Percentiles rank a stretch among this genome's conserved stretches.
Evolutionary conservation across 2,888 invertebrate genomes (phyloP).

Genomic region (Shargacucullia verbasci): DNA sequence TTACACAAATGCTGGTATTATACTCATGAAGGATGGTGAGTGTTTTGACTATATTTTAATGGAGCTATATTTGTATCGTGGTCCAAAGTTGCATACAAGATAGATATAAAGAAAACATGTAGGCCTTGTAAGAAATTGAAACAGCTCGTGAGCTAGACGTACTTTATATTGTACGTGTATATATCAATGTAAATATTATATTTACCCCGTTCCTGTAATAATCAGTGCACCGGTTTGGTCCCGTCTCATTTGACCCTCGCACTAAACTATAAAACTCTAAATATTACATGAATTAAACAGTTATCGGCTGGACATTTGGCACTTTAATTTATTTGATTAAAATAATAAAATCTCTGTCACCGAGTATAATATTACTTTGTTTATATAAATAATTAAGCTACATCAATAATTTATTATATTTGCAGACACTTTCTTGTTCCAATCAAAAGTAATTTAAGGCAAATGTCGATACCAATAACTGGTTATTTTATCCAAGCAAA

Average conservation of each 20-base stretch:
- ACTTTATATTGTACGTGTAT: conserved; percentile 40
- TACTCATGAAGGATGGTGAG: conserved; percentile 19
- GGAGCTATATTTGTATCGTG: conserved; percentile 39
- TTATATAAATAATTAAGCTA: conserved; percentile 51
- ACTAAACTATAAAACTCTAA: conserved; percentile 34
- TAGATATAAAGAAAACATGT: conserved; percentile 35
- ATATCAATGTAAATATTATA: conserved; percentile 63
- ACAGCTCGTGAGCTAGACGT: conserved; percentile 65
- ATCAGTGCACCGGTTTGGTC: conserved; percentile 87
- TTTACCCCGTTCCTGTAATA: conserved; percentile 71
- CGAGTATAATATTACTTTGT: conserved; percentile 38
- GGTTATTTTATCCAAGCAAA: conserved; percentile 39
- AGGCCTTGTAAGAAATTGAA: conserved; percentile 71
- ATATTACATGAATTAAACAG: conserved; percentile 25
- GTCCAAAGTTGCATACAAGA: conserved; percentile 47
- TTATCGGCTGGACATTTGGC: conserved; percentile 40
- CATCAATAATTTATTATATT: conserved; percentile 33
- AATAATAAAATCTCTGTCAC: conserved; percentile 30
- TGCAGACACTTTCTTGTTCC: conserved; percentile 28
- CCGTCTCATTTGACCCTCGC: conserved; percentile 66
- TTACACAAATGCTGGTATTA: conserved; percentile 43
- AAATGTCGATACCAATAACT: conserved; percentile 46
- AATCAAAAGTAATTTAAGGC: conserved; percentile 47
- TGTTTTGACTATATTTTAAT: conserved; percentile 29
- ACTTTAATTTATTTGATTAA: conserved; percentile 45